Conservation (phyloP, 1,140 invertebrate genomes). For the Tribolium madens region DNA sequence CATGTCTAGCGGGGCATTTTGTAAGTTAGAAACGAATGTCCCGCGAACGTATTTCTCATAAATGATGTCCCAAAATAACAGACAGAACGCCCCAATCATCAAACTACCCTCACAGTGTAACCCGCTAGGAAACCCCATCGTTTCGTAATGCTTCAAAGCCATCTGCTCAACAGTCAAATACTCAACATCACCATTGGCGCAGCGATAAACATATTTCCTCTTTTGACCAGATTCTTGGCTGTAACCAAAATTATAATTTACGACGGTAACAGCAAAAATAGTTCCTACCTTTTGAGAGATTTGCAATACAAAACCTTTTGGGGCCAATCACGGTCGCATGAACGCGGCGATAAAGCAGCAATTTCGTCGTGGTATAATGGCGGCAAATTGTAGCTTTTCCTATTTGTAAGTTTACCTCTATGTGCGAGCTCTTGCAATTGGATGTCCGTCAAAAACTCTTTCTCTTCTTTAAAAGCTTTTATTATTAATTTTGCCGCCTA, state of each 20-base stretch:
- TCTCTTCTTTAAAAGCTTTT: constrained; percentile 43
- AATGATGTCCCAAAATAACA: constrained; percentile 63
- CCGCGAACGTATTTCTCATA: constrained; percentile 53
- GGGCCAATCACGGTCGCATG: constrained; percentile 34
- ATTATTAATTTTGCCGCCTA: constrained; percentile 47
- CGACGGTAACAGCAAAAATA: constrained; percentile 8
- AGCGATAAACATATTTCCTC: constrained; percentile 44
- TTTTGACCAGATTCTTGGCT: constrained; percentile 49
- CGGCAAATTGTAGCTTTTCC: constrained; percentile 44
- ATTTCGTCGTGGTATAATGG: constrained; percentile 41
- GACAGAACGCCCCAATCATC: constrained; percentile 51
- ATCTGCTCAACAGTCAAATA: constrained; percentile 55
- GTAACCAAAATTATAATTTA: too few relatives aligned
- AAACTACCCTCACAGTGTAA: constrained; percentile 59
- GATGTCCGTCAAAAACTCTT: constrained; percentile 39
- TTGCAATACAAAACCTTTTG: constrained; percentile 11
- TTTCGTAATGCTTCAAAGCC: constrained; percentile 55
- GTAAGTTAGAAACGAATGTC: constrained; percentile 57
- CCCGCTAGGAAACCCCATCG: constrained; percentile 51
- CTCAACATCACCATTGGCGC: constrained; percentile 40
- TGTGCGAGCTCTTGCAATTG: constrained; percentile 36
- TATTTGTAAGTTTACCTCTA: constrained; percentile 46
- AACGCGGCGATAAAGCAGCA: neutral
- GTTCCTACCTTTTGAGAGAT: constrained; percentile 38
- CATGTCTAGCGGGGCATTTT: constrained; percentile 59